Percentiles rank a stretch among this genome's conserved stretches.
Evolutionary conservation across 2,797 vertebrate genomes (phyloP).

Genomic region (Eulemur albifrons): DNA sequence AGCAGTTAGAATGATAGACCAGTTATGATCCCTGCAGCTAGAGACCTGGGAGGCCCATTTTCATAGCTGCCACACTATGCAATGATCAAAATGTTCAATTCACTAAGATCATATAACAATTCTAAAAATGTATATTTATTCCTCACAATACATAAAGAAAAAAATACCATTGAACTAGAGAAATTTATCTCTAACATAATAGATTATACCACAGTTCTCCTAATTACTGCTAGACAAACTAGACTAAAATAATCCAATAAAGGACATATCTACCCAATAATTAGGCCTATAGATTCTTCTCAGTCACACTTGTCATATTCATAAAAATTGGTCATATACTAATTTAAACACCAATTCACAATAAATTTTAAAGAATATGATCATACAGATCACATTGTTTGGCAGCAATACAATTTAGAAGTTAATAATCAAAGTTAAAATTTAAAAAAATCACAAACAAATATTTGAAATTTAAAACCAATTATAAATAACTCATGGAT

Average conservation of each 20-base stretch:
- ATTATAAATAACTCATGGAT: not conserved
- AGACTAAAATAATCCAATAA: not conserved
- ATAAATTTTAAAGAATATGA: not conserved
- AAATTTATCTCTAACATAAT: not conserved
- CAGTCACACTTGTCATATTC: not conserved
- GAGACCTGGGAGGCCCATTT: not conserved
- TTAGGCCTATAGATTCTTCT: not conserved
- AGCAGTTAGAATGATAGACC: not conserved
- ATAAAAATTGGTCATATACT: not conserved
- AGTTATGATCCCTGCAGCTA: not conserved
- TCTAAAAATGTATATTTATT: not conserved
- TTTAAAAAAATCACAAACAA: not conserved
- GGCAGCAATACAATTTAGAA: not conserved
- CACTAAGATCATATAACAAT: not conserved
- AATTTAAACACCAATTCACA: not conserved
- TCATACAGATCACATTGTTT: not conserved
- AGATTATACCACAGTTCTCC: not conserved
- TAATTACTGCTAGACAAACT: not conserved
- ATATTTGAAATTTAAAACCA: not conserved
- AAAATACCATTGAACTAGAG: not conserved
- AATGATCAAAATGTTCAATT: not conserved
- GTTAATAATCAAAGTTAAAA: not conserved
- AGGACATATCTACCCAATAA: not conserved
- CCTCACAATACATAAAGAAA: not conserved
- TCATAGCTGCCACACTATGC: not conserved